These are phyloP conservation scores for Chrysodeixis includens DNA, from an alignment of 2,888 invertebrate genomes.

Conservation along the genomic window DNA sequence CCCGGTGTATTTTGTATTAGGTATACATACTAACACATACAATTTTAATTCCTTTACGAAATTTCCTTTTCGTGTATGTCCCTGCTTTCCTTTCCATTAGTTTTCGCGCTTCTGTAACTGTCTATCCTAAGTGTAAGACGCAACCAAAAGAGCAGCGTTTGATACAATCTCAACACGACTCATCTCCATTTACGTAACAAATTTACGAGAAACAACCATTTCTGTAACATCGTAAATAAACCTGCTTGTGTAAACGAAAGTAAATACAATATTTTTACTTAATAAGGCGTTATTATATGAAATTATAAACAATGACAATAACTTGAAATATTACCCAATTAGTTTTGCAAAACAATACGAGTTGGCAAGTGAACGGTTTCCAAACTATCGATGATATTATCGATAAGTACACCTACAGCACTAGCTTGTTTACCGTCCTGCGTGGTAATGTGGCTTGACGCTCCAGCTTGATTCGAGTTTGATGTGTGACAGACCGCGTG, in stretches of 20 bases:
- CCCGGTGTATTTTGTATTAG: no score
- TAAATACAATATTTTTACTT: not conserved
- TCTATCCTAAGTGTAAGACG: not conserved
- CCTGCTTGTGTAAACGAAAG: not conserved
- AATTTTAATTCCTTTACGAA: no score
- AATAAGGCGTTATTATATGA: conserved; percentile 8
- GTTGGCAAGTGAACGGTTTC: conserved; percentile 67
- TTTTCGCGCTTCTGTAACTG: not conserved
- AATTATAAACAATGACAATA: conserved; percentile 34
- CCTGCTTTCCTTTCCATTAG: not conserved
- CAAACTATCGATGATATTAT: conserved; percentile 65
- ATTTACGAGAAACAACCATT: not conserved
- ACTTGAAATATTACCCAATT: conserved; percentile 54
- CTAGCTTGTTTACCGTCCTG: conserved; percentile 61
- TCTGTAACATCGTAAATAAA: not conserved
- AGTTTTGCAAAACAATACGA: conserved; percentile 64
- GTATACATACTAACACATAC: no score
- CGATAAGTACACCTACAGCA: conserved; percentile 69
- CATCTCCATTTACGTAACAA: not conserved
- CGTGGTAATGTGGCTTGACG: conserved; percentile 59
- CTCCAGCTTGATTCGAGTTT: conserved; percentile 53
- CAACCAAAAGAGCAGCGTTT: not conserved
- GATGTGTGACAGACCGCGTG: conserved; percentile 78
- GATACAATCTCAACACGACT: not conserved
- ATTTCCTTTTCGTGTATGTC: not conserved